These are phyloP conservation scores for Atta colombica DNA, from an alignment of 1,140 invertebrate species.

Conservation along the genomic window DNA sequence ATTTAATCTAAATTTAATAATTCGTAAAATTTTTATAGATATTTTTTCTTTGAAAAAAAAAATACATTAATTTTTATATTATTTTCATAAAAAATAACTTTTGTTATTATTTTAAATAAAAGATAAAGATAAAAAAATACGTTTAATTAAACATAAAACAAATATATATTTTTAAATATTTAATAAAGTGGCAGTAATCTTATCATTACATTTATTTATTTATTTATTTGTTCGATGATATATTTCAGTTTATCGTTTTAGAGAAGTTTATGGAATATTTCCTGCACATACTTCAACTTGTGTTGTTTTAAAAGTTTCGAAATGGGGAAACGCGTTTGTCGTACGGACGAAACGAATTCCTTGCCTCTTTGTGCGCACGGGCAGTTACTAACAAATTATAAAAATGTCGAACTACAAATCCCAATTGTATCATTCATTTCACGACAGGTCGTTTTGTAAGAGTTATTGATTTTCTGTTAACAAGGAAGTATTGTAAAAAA, in stretches of 20 bases:
- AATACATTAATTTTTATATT: neutral
- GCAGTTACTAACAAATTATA: constrained; percentile 37
- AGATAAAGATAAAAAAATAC: no score
- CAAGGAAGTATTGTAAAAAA: neutral
- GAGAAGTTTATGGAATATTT: constrained; percentile 42
- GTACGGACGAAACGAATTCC: constrained; percentile 37
- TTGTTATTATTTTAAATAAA: neutral
- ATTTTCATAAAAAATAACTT: neutral
- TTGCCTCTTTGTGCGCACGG: constrained; percentile 30
- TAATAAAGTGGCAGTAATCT: constrained; percentile 35
- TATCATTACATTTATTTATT: neutral
- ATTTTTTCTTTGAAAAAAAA: neutral
- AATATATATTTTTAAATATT: constrained; percentile 25
- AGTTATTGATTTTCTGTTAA: constrained; percentile 21
- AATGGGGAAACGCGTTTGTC: constrained; percentile 35
- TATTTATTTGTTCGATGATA: neutral
- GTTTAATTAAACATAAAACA: no score
- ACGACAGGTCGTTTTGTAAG: constrained; percentile 10
- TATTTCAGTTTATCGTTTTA: constrained; percentile 35
- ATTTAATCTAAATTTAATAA: constrained; percentile 16
- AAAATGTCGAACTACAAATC: constrained; percentile 38
- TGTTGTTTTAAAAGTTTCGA: constrained; percentile 52
- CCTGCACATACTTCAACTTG: constrained; percentile 51
- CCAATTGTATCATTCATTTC: constrained; percentile 19
- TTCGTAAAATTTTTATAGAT: constrained; percentile 8